These are phyloP conservation scores for Crotalus viridis DNA, from an alignment of 2,113 vertebrate species.

Conservation along the genomic window DNA sequence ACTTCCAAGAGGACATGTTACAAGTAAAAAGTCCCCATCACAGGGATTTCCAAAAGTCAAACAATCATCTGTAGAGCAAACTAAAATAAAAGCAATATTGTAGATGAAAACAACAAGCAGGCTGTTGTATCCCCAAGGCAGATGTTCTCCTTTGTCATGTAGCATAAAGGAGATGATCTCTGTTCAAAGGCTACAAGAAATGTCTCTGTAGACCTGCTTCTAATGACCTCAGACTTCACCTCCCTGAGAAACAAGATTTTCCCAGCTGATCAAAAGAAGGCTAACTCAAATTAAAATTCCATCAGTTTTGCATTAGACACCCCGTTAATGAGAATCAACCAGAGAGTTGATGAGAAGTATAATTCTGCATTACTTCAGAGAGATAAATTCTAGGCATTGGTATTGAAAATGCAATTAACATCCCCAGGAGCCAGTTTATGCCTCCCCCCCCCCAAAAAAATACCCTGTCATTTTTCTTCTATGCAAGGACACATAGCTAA, in stretches of 20 bases:
- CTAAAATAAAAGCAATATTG: background rate
- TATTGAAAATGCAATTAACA: conserved; percentile 7
- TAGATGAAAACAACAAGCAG: background rate
- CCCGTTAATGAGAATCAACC: conserved; percentile 6
- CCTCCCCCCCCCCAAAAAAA: background rate
- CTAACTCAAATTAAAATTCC: background rate
- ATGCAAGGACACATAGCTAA: background rate
- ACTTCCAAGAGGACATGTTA: background rate
- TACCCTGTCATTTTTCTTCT: background rate
- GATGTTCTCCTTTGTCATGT: background rate
- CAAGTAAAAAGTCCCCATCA: background rate
- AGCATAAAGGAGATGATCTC: background rate
- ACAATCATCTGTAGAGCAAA: background rate
- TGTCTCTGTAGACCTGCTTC: background rate
- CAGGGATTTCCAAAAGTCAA: background rate
- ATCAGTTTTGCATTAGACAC: background rate
- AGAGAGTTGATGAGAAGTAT: conserved; percentile 8
- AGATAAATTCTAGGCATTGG: conserved; percentile 4
- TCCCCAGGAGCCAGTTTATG: background rate
- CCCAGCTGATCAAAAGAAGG: background rate
- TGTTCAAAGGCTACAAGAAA: background rate
- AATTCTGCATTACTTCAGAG: background rate
- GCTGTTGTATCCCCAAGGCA: background rate
- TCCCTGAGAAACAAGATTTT: background rate
- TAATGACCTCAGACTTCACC: background rate